Evolutionary conservation across 1,140 invertebrate genomes (phyloP).

Genomic region (Augochlora pura): DNA sequence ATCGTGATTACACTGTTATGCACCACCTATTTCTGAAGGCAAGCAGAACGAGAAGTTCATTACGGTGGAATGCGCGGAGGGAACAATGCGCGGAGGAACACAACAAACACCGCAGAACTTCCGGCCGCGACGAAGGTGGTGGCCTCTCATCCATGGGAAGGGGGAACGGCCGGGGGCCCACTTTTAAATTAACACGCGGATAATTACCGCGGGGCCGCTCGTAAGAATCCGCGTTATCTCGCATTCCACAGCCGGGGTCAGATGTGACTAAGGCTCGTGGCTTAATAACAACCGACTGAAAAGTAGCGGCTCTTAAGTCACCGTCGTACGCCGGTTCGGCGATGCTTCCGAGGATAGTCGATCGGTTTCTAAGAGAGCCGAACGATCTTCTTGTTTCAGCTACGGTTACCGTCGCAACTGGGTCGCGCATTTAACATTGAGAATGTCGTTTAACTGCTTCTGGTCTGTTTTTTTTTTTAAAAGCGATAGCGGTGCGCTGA

Average conservation of each 20-base stretch:
- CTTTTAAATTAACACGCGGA: slow-evolving; percentile 65
- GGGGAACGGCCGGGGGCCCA: slow-evolving; percentile 15
- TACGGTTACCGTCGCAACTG: no score
- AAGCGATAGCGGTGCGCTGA: no score
- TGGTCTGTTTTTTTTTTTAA: no score
- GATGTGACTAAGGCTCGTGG: background rate
- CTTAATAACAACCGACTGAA: slow-evolving; percentile 20
- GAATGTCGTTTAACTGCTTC: no score
- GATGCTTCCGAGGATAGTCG: background rate
- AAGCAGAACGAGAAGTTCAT: slow-evolving; percentile 39
- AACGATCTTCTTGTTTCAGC: no score
- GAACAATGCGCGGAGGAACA: slow-evolving; percentile 58
- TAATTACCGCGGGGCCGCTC: slow-evolving; percentile 50
- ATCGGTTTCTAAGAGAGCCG: no score
- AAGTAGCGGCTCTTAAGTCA: slow-evolving; percentile 3
- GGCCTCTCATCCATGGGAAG: slow-evolving; percentile 56
- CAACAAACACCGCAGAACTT: slow-evolving; percentile 54
- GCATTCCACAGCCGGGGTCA: slow-evolving; percentile 46
- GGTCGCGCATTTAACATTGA: no score
- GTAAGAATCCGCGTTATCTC: slow-evolving; percentile 55
- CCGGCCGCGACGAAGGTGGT: slow-evolving; percentile 51
- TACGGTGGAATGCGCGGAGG: slow-evolving; percentile 52
- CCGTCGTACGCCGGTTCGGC: background rate
- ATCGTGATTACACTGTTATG: slow-evolving; percentile 10
- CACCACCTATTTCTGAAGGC: slow-evolving; percentile 14